phyloP scores from a whole-genome alignment of 2,888 invertebrate genomes.

The Phorcus lineatus region DNA sequence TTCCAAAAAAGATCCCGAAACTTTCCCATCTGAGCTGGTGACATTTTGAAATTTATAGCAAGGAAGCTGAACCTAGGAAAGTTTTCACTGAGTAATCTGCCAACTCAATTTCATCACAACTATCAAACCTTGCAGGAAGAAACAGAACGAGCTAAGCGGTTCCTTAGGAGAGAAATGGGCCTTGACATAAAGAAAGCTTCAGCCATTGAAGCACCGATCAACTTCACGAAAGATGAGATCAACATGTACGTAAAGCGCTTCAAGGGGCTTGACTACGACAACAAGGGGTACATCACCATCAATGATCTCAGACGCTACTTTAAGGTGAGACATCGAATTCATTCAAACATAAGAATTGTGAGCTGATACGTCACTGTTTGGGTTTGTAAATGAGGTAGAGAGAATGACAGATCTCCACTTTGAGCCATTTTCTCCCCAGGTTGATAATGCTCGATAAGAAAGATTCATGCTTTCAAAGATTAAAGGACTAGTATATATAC shows the following conservation, averaged over 20 bases:
- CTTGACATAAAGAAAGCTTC: constrained; percentile 92
- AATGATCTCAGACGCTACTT: constrained; percentile 96
- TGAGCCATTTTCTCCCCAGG: too few species aligned
- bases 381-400: too few species aligned
- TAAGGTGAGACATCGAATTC: constrained; percentile 82
- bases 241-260: constrained; percentile 95
- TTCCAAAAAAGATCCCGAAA: too few species aligned
- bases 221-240: constrained; percentile 94
- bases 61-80: too few species aligned
- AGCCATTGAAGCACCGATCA: constrained; percentile 88
- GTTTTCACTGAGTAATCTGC: too few species aligned
- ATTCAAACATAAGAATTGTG: neutral
- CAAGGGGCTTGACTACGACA: constrained; percentile 94
- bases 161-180: constrained; percentile 97
- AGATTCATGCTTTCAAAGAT: too few species aligned
- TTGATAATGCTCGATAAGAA: too few species aligned
- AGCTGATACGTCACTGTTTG: neutral
- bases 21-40: too few species aligned
- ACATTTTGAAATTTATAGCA: too few species aligned
- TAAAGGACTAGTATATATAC: too few species aligned
- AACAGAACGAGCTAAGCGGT: constrained; percentile 87
- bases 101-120: too few species aligned
- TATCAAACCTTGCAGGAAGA: constrained; percentile 81
- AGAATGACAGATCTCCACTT: too few species aligned
- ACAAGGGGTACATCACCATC: constrained; percentile 98